phyloP scores from a whole-genome alignment of 2,113 vertebrate genomes.

The Dendrocopos noguchii region DNA sequence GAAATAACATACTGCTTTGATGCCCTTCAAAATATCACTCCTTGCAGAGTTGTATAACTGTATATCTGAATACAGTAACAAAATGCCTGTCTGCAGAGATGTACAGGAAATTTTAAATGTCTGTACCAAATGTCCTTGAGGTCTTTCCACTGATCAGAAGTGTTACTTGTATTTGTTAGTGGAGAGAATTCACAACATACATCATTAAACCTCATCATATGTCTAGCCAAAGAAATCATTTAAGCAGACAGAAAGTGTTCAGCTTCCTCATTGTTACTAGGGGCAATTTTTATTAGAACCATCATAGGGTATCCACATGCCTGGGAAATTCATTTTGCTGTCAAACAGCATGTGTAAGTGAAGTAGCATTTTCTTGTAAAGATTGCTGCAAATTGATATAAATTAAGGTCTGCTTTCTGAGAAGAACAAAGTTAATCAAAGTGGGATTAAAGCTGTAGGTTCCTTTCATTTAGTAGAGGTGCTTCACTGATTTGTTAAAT shows the following conservation, averaged over 20 bases:
- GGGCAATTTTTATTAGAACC: slow-evolving; percentile 78
- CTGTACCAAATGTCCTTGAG: slow-evolving; percentile 79
- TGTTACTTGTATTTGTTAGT: slow-evolving; percentile 64
- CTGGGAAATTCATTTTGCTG: slow-evolving; percentile 75
- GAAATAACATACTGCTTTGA: not conserved
- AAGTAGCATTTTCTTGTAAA: slow-evolving; percentile 75
- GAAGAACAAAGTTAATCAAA: slow-evolving; percentile 85
- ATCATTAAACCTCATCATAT: slow-evolving; percentile 79
- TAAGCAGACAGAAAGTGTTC: slow-evolving; percentile 73
- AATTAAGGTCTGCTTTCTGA: slow-evolving; percentile 85
- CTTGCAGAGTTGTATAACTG: not conserved
- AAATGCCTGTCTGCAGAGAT: not conserved
- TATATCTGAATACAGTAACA: not conserved
- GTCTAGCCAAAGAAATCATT: slow-evolving; percentile 69
- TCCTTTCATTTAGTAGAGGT: slow-evolving; percentile 76
- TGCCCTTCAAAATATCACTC: not conserved
- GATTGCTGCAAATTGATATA: slow-evolving; percentile 87
- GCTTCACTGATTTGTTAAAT: slow-evolving; percentile 79
- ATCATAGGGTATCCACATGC: slow-evolving; percentile 71
- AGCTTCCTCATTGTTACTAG: slow-evolving; percentile 63
- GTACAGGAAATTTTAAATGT: slow-evolving; percentile 7
- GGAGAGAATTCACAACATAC: slow-evolving; percentile 72
- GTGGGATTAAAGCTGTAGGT: slow-evolving; percentile 76
- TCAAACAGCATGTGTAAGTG: slow-evolving; percentile 71
- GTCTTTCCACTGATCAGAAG: slow-evolving; percentile 70